Evolutionary conservation across 2,797 vertebrate species (phyloP).

Genomic region (Spheniscus humboldti): DNA sequence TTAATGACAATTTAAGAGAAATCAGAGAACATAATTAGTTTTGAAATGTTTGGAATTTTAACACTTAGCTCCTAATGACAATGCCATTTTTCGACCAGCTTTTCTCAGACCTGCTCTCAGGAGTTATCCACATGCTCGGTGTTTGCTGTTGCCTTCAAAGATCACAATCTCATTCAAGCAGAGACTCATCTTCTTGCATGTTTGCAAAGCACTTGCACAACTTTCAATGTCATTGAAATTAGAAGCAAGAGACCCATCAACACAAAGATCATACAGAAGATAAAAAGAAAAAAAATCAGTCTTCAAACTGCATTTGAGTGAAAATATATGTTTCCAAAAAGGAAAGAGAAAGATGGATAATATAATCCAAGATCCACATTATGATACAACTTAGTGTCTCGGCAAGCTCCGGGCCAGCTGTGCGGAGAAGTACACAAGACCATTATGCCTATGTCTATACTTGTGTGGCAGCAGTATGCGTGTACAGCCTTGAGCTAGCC

Average conservation of each 20-base stretch:
- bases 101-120: not conserved
- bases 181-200: conserved; percentile 22
- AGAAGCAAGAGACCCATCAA: not conserved
- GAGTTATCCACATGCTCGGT: not conserved
- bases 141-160: not conserved
- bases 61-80: not conserved
- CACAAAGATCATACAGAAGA: not conserved
- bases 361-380: not conserved
- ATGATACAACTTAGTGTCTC: not conserved
- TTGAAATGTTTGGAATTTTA: not conserved
- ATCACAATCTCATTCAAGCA: conserved; percentile 43
- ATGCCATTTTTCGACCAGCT: not conserved
- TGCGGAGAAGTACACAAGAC: not conserved
- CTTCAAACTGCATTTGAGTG: not conserved
- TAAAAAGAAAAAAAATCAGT: not conserved
- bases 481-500: not conserved
- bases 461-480: not conserved
- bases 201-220: conserved; percentile 29
- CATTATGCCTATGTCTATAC: not conserved
- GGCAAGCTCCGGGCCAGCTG: not conserved
- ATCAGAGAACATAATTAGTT: not conserved
- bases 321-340: not conserved
- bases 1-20: not conserved
- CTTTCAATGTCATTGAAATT: not conserved
- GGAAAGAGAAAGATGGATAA: not conserved